Conservation (phyloP, 2,888 invertebrate species). For the Boloria euphrosyne region DNA sequence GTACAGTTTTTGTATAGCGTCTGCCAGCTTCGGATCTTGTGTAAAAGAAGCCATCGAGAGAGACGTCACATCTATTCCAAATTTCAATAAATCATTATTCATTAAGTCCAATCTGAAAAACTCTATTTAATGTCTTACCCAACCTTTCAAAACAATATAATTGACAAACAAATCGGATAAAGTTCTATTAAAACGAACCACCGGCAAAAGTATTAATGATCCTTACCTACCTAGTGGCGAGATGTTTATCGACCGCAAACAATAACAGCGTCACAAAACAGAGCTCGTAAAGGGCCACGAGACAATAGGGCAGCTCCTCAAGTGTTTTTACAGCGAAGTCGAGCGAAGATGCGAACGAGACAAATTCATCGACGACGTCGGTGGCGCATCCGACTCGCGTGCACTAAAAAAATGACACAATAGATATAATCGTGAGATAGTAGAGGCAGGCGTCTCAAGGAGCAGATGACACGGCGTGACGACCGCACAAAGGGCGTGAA, state of each 20-base stretch:
- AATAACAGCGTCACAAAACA: conserved; percentile 80
- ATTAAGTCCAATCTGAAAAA: conserved; percentile 70
- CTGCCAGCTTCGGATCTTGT: conserved; percentile 65
- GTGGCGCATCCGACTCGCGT: conserved; percentile 79
- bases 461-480: conserved; percentile 82
- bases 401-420: conserved; percentile 78
- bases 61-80: conserved; percentile 56
- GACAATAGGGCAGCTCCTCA: conserved; percentile 76
- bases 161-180: conserved; percentile 69
- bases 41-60: conserved; percentile 54
- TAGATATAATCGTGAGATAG: conserved; percentile 81
- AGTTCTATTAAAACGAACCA: conserved; percentile 68
- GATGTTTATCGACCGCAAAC: conserved; percentile 82
- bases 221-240: conserved; percentile 78
- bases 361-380: conserved; percentile 80
- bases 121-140: conserved; percentile 47
- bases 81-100: conserved; percentile 60
- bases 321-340: conserved; percentile 76
- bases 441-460: conserved; percentile 78
- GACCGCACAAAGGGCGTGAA: conserved; percentile 81
- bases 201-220: conserved; percentile 78
- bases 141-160: conserved; percentile 63
- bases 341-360: conserved; percentile 74
- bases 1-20: conserved; percentile 67
- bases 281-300: conserved; percentile 78